A percentile compares a stretch with the other conserved stretches of the same genome.
phyloP scores from a whole-genome alignment of 2,797 vertebrate genomes.

The Syndactyla subalaris region DNA sequence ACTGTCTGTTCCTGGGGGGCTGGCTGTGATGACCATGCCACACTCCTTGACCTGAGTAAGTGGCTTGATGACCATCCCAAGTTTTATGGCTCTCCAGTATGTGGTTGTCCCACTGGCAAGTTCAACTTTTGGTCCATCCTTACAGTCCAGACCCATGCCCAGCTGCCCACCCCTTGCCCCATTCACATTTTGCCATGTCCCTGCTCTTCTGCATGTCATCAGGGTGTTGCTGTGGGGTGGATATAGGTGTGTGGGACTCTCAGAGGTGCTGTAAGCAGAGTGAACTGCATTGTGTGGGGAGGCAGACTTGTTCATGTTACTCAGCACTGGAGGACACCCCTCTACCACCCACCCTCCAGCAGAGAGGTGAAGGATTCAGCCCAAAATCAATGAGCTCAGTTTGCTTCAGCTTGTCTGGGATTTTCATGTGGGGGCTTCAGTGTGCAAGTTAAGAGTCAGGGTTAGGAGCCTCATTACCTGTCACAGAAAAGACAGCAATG shows the following conservation, averaged over 20 bases:
- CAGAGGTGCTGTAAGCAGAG: background rate
- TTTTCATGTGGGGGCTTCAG: background rate
- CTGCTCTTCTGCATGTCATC: background rate
- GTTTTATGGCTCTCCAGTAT: background rate
- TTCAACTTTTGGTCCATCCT: background rate
- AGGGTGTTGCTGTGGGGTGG: background rate
- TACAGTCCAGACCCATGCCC: background rate
- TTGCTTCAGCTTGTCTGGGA: background rate
- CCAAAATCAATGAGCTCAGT: background rate
- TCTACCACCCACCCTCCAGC: background rate
- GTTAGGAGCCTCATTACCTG: background rate
- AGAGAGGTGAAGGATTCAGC: background rate
- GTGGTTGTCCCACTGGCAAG: background rate
- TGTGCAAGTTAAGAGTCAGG: background rate
- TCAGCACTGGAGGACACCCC: background rate
- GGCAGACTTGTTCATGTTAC: background rate
- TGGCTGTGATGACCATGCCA: background rate
- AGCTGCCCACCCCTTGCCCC: background rate
- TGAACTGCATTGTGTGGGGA: background rate
- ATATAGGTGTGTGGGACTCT: background rate
- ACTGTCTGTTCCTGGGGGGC: background rate
- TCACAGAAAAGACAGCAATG: background rate
- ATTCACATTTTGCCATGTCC: background rate
- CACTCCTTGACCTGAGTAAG: background rate
- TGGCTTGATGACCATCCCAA: accelerated